These are phyloP conservation scores for Rhodeus uyekii DNA, from an alignment of 2,797 vertebrate species.

Conservation along the genomic window DNA sequence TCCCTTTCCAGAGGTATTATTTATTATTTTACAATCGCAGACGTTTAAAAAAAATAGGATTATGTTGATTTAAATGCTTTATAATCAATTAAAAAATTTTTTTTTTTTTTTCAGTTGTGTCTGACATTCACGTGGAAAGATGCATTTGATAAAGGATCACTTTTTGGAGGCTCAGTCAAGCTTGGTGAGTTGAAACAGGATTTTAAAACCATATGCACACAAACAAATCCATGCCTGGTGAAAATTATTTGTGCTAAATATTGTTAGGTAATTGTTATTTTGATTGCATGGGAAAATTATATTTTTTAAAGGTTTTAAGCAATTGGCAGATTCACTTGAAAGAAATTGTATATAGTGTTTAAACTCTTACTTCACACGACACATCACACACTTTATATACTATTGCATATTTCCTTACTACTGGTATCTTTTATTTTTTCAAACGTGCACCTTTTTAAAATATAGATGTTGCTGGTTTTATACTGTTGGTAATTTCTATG, in stretches of 20 bases:
- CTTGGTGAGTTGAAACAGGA: conserved; percentile 83
- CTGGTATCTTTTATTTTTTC: background rate
- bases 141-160: conserved; percentile 98
- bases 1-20: conserved; percentile 96
- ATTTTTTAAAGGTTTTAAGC: background rate
- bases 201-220: background rate
- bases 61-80: too few species aligned
- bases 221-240: background rate
- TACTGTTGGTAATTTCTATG: background rate
- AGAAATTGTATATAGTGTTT: background rate
- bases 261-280: background rate
- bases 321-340: background rate
- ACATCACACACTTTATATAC: background rate
- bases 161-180: conserved; percentile 97
- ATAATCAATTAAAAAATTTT: too few species aligned
- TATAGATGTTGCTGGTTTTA: background rate
- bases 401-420: background rate
- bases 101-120: conserved; percentile 84
- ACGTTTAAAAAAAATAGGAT: background rate
- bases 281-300: background rate
- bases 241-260: background rate
- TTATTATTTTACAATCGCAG: background rate
- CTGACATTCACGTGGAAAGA: conserved; percentile 99
- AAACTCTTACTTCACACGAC: background rate
- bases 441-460: background rate